Base-by-base conservation (phyloP, 2,888 invertebrate genomes). In the Pelosia muscerda region DNA sequence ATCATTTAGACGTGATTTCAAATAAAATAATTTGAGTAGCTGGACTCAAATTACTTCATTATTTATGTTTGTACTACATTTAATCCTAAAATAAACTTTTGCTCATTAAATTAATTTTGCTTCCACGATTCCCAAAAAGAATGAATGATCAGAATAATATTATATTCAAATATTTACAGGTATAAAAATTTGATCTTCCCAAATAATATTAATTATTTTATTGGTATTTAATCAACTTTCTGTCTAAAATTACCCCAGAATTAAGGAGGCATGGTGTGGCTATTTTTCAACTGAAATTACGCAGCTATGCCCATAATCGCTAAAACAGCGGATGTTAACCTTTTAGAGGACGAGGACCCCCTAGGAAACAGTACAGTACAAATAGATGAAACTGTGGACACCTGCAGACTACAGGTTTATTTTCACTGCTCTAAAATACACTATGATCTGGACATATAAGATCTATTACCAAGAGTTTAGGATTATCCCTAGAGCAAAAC, bases 81-180 rank as follows among this genome's bases (percentile, higher is more conserved):
- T 38, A 19, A 42, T 49, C 9, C 2, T 38, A 23, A 25, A 19
- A 15, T 23, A 59, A 59, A 38, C 25, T 25, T 23, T 59, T 38
- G 25, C 10, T 38, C 59, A 38, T 59, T 34, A 59, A 13, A 23
- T 22, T 58, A 34, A 58, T 58, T n/a, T n/a, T 31, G 34, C 58
- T 34, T 13, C 22, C 25, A 15, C 15, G 22, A 13, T 58, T 31
- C 31, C 1, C 19, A 15, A 8, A 34, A 59, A 25, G 23, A 38
- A 19, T 59, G 59, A 38, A 38, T 25, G 38, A 15, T 25, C 34
- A 34, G 13, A 13, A 59, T 22, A 34, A 34, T 34, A 15, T 13
- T 38, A 38, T 10, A 59, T 38, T 15, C 34, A 9, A 34, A 59
- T 1, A 23, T 34, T 59, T n/a, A n/a, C n/a, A 2, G 38, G 5